Base-by-base conservation (phyloP, 2,888 invertebrate genomes). In the Heteromurus nitidus region DNA sequence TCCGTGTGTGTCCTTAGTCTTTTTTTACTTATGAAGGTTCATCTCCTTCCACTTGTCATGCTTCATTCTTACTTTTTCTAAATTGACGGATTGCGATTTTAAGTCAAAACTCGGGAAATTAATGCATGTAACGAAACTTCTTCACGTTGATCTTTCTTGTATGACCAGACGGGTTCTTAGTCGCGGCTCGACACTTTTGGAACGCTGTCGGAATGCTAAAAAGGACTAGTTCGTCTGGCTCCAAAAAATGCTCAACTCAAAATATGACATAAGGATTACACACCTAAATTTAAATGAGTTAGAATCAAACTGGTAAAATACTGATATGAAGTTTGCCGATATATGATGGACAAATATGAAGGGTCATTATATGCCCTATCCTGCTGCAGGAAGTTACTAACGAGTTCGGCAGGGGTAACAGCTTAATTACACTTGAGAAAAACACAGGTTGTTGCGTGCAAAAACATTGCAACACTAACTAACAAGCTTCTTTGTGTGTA, bases 381-480 rank as follows among this genome's bases (percentile, higher is more conserved):
- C 47, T 16, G 47, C 47, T n/a, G 11, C 47, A 47, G 47, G 47
- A 47, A 47, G n/a, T 47, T 16, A n/a, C n/a, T 47, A 47, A 5
- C 47, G n/a, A 47, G 47, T 47, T 47, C 47, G n/a, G n/a, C n/a
- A 22, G 24, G 22, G 53, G 24, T 5, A 22, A 53, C 53, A 53
- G 22, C 20, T 53, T 22, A 53, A 53, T 53, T 53, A 53, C 53
- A 53, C 24, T 9, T 16, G 3, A 53, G 7, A 24, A 53, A 22
- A 53, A 22, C 24, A 47, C 47, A 47, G n/a, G 47, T 47, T n/a
- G n/a, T n/a, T 53, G 53, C 53, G 53, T 53, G 47, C 47, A 47
- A 16, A 47, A 36, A 36, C 36, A 36, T 36, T 36, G 36, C 5
- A 36, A 36, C 36, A 5, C 13, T 13, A 36, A 36, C 36, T 13